Evolutionary conservation across 2,888 invertebrate species (phyloP).

Genomic region (Enchytraeus crypticus): DNA sequence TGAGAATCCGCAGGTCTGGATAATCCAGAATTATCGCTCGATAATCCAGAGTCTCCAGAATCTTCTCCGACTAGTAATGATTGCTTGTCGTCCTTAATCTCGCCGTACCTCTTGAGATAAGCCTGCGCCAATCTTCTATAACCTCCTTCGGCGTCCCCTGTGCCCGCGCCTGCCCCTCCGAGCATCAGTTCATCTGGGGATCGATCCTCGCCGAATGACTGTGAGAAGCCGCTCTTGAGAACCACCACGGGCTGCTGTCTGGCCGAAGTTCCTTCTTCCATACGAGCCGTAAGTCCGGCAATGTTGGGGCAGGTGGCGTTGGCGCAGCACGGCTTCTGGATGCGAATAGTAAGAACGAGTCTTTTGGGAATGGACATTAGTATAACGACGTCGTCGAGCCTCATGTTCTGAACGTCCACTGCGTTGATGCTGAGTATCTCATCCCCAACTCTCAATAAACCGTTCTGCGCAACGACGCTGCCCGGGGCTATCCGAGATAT

Average conservation of each 20-base stretch:
- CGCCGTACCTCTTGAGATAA: neutral
- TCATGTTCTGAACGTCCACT: constrained; percentile 95
- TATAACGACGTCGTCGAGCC: constrained; percentile 95
- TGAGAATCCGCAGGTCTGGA: constrained; percentile 13
- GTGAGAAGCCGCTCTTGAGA: constrained; percentile 36
- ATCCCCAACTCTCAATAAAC: constrained; percentile 92
- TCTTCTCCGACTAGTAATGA: constrained; percentile 5
- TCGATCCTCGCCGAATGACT: constrained; percentile 25
- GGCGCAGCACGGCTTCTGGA: constrained; percentile 25
- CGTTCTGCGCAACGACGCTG: constrained; percentile 92
- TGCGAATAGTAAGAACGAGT: constrained; percentile 75
- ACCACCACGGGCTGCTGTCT: constrained; percentile 40
- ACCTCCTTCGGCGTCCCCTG: constrained; percentile 15
- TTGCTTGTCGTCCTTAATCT: neutral
- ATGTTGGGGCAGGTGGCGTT: constrained; percentile 39
- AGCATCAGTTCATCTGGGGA: constrained; percentile 28
- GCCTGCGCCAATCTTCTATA: neutral
- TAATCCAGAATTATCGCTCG: constrained; percentile 16
- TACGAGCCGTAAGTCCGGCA: constrained; percentile 33
- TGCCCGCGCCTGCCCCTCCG: constrained; percentile 24
- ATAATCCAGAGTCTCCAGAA: constrained; percentile 18
- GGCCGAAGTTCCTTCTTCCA: constrained; percentile 33
- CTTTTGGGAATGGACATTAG: constrained; percentile 98
- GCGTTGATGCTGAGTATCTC: constrained; percentile 96
- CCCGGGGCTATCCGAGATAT: constrained; percentile 91